These are phyloP conservation scores for Chrysomela aeneicollis DNA, from an alignment of 2,888 invertebrate species.

Conservation along the genomic window DNA sequence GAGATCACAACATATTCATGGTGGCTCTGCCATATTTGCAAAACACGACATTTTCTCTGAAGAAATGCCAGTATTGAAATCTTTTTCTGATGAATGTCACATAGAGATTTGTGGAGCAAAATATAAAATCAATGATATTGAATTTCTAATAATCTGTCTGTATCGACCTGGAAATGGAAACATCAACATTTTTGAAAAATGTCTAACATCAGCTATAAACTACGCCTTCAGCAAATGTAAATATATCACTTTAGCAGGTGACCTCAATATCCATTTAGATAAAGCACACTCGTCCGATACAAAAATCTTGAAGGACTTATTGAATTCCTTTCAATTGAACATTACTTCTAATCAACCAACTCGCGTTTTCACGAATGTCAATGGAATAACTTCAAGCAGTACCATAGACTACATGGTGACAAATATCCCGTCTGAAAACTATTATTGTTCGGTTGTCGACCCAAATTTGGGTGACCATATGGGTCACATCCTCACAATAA, in stretches of 20 bases:
- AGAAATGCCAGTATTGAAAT: no score
- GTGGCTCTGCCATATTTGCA: no score
- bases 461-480: neutral
- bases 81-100: no score
- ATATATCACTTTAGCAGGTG: neutral
- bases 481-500: constrained; percentile 10
- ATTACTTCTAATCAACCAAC: neutral
- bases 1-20: no score
- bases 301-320: constrained; percentile 1
- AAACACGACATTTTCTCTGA: no score
- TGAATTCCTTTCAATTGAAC: neutral
- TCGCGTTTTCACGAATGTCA: constrained; percentile 8
- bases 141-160: no score
- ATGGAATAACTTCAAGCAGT: constrained; percentile 5
- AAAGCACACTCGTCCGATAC: neutral
- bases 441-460: constrained; percentile 10
- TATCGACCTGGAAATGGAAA: no score
- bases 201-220: no score
- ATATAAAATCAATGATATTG: no score
- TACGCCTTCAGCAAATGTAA: neutral
- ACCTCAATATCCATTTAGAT: constrained; percentile 6
- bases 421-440: constrained; percentile 4
- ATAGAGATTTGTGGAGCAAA: no score
- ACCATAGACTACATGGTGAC: neutral
- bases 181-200: no score